phyloP scores from a whole-genome alignment of 2,797 vertebrate genomes.

The Dipus sagitta region DNA sequence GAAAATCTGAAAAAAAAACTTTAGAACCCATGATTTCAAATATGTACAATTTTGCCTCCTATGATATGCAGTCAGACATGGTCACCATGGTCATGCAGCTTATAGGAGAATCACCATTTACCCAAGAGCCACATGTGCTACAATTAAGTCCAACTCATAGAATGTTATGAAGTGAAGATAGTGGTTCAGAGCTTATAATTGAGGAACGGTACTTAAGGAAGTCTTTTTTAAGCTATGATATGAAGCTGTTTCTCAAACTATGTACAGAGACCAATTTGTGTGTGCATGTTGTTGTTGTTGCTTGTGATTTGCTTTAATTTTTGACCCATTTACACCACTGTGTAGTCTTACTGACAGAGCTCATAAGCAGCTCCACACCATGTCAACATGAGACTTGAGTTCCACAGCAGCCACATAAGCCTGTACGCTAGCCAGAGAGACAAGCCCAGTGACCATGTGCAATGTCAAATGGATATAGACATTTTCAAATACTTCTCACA shows the following conservation, averaged over 20 bases:
- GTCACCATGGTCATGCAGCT: background rate
- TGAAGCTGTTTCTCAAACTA: background rate
- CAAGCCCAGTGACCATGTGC: background rate
- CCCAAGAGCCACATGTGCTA: background rate
- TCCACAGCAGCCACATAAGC: background rate
- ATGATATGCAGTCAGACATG: background rate
- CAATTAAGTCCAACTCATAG: background rate
- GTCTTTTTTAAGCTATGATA: background rate
- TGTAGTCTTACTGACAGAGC: background rate
- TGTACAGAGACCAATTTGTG: background rate
- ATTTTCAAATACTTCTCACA: conserved; percentile 7
- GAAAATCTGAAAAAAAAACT: background rate
- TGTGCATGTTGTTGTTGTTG: background rate
- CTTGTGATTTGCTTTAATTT: background rate
- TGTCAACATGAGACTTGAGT: background rate
- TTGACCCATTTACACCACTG: background rate
- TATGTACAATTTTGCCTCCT: background rate
- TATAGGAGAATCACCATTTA: background rate
- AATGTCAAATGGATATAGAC: background rate
- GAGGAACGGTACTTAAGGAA: background rate
- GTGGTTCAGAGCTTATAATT: background rate
- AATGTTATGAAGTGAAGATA: background rate
- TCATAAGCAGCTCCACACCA: background rate
- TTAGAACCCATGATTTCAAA: background rate
- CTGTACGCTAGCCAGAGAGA: background rate